A percentile compares a stretch with the other conserved stretches of the same genome.
phyloP scores from a whole-genome alignment of 1,140 invertebrate genomes.

The Caenorhabditis briggsae region DNA sequence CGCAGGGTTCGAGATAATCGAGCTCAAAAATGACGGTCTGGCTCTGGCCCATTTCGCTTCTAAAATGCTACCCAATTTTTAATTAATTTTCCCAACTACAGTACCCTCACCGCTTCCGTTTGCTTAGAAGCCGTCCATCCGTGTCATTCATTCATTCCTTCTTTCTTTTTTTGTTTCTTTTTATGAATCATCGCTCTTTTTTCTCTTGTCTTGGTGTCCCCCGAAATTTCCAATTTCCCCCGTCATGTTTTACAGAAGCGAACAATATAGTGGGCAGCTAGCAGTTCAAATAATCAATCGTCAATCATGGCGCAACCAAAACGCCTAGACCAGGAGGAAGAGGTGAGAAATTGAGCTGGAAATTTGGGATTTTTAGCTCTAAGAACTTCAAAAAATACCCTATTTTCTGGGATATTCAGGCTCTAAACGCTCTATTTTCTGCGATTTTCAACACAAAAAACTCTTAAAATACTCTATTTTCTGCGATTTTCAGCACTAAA shows the following conservation, averaged over 20 bases:
- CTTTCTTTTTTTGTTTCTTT: neutral
- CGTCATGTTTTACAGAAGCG: constrained; percentile 7
- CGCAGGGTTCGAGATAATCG: too few relatives aligned
- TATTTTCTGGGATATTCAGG: too few relatives aligned
- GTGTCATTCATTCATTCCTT: neutral
- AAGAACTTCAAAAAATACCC: too few relatives aligned
- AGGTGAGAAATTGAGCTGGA: neutral
- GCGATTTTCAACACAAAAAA: too few relatives aligned
- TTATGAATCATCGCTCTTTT: constrained; percentile 11
- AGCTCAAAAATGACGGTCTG: too few relatives aligned
- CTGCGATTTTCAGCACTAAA: too few relatives aligned
- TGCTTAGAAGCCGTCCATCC: constrained; percentile 42
- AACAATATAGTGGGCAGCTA: constrained; percentile 46
- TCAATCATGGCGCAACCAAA: constrained; percentile 48
- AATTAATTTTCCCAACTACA: too few relatives aligned
- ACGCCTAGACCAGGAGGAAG: constrained; percentile 41
- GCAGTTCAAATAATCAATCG: constrained; percentile 3
- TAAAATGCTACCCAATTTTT: too few relatives aligned
- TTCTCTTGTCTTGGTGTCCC: neutral
- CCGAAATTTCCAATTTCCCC: neutral
- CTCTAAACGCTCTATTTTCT: too few relatives aligned
- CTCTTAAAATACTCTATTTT: too few relatives aligned
- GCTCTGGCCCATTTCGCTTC: too few relatives aligned
- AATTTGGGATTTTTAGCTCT: too few relatives aligned
- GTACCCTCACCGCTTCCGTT: neutral